A percentile compares a stretch with the other conserved stretches of the same genome.
Conservation (phyloP, 2,888 invertebrate species). For the Chromoteleia sp. region DNA sequence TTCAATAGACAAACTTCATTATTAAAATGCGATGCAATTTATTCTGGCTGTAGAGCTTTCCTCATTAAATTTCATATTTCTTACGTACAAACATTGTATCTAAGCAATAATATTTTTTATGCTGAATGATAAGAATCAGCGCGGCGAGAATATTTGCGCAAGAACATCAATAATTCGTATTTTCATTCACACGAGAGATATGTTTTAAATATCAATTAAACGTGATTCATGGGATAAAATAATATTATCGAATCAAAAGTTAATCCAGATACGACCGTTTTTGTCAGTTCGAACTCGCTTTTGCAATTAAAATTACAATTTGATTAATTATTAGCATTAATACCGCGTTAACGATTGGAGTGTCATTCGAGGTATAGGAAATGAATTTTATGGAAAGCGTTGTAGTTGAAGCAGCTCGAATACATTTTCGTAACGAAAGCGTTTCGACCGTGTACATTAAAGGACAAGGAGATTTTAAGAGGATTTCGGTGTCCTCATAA, state of each 20-base stretch:
- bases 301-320: neutral
- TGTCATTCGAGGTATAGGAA: too few relatives aligned
- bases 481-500: conserved; percentile 36
- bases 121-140: conserved; percentile 24
- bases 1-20: conserved; percentile 42
- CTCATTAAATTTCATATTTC: conserved; percentile 49
- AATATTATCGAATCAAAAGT: neutral
- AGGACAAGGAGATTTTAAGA: conserved; percentile 21
- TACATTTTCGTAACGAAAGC: neutral
- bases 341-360: too few relatives aligned
- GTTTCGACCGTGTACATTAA: conserved; percentile 3
- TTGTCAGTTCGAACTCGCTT: too few relatives aligned
- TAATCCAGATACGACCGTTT: neutral
- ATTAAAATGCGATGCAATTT: conserved; percentile 51
- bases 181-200: neutral
- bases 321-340: too few relatives aligned
- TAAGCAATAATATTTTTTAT: conserved; percentile 6
- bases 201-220: conserved; percentile 6
- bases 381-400: neutral
- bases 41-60: conserved; percentile 42
- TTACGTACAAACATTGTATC: conserved; percentile 23
- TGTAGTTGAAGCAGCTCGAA: neutral
- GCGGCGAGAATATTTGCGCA: neutral
- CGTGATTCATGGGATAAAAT: neutral
- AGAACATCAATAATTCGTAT: neutral